A percentile compares a stretch with the other conserved stretches of the same genome.
Conservation (phyloP, 92 coral and sea anemone genomes). For the Scolanthus callimorphus region DNA sequence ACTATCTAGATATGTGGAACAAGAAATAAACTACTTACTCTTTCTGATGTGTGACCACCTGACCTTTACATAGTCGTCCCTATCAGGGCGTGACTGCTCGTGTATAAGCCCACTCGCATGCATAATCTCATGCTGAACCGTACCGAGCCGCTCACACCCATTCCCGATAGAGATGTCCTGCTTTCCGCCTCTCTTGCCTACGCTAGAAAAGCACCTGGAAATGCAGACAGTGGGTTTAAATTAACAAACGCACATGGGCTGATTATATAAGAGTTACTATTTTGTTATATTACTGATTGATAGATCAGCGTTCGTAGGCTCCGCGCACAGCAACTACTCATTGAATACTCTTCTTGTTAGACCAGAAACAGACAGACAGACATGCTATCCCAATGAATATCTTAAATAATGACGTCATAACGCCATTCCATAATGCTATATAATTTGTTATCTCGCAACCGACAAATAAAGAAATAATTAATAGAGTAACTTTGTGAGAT, state of each 20-base stretch:
- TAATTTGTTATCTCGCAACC: too few species aligned
- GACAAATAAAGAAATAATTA: too few species aligned
- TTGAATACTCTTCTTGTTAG: too few species aligned
- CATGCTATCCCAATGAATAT: too few species aligned
- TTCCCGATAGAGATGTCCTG: constrained; percentile 89
- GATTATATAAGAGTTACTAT: too few species aligned
- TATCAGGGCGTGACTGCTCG: constrained; percentile 92
- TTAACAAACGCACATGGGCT: not conserved
- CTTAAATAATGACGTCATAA: too few species aligned
- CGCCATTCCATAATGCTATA: too few species aligned
- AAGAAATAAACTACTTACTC: constrained; percentile 50
- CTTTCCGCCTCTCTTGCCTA: constrained; percentile 68
- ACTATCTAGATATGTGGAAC: too few species aligned
- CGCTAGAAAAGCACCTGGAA: constrained; percentile 89
- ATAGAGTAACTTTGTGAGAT: too few species aligned
- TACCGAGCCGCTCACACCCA: constrained; percentile 88
- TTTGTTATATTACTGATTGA: too few species aligned
- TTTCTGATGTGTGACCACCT: constrained; percentile 49
- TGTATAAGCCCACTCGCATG: constrained; percentile 91
- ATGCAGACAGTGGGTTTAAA: not conserved
- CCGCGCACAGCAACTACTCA: not conserved
- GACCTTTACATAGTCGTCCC: constrained; percentile 64
- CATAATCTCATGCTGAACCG: constrained; percentile 85
- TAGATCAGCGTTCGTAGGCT: constrained; percentile 14
- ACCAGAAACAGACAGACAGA: too few species aligned